Base-by-base conservation (phyloP, 2,113 vertebrate genomes). In the Callopanchax toddi region DNA sequence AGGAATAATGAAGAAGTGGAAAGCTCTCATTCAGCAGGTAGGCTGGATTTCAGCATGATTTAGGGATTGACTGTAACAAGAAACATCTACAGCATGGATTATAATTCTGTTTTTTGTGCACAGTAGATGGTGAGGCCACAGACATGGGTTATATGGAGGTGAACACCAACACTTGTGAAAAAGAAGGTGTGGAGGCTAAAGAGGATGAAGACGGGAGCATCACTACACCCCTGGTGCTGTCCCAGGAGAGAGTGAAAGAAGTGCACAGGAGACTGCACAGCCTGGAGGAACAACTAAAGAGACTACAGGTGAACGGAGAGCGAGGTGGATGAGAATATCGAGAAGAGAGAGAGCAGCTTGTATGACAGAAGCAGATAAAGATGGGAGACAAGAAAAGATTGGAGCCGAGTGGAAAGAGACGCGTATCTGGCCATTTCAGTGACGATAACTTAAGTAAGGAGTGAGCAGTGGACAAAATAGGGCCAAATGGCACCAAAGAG, bases 271-370 rank as follows among this genome's bases (percentile, higher is more conserved):
- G 86, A 61, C 84, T 96, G 20, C 80, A 79, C n/a, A 73, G 76
- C 70, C 87, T 97, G 74, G 91, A 94, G 87, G 88, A 92, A 36
- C 80, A 73, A 10, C 10, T 96, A 34, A 93, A 87, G 82, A 91
- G 82, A 64, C 89, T 96, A 61, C 93, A 95, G 94, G 95, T 49
- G 56, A 66, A 50, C 12, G 36, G 20, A 62, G 23, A 69, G 40
- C 42, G 48, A 44, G 32, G 29, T 40, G 13, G 43, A 63, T 53
- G 26, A 66, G 37, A 63, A 40, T 48, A 42, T 23, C 20, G 25
- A 61, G 45, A 37, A 22, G 52, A 11, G 39, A 20, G 49, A 11
- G 48, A 60, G 51, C 52, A 42, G 51, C n/a, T 49, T 32, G 60
- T 44, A 45, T 51, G 66, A 80, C 62, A 16, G 52, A 26, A 9